phyloP scores from a whole-genome alignment of 2,888 invertebrate genomes.

The Amorpha juglandis region DNA sequence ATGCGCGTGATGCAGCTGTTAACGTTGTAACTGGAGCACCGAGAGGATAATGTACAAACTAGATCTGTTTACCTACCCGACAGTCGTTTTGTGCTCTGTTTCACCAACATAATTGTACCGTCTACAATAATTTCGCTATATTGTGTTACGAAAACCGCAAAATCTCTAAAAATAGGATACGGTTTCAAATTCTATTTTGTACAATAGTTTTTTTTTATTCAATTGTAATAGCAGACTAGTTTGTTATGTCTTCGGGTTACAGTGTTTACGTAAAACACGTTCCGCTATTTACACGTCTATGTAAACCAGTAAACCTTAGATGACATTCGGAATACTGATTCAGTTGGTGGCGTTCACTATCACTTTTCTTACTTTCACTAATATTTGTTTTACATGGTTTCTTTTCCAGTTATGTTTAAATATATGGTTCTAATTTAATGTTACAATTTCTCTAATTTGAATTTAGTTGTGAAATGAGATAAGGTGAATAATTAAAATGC shows the following conservation, averaged over 20 bases:
- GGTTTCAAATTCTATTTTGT: background rate
- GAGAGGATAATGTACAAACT: slow-evolving; percentile 60
- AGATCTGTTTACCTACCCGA: slow-evolving; percentile 47
- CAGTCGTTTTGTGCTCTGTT: slow-evolving; percentile 73
- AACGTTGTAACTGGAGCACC: slow-evolving; percentile 63
- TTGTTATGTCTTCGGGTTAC: background rate
- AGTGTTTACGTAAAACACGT: slow-evolving; percentile 14
- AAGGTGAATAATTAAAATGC: background rate
- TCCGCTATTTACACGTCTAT: slow-evolving; percentile 26
- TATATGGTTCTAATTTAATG: background rate
- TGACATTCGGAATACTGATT: slow-evolving; percentile 46
- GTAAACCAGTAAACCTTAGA: slow-evolving; percentile 39
- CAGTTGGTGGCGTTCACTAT: slow-evolving; percentile 33
- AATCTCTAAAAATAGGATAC: slow-evolving; percentile 23
- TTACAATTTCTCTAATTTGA: slow-evolving; percentile 12
- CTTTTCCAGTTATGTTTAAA: slow-evolving; percentile 8
- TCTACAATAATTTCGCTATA: slow-evolving; percentile 27
- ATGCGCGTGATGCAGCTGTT: slow-evolving; percentile 54
- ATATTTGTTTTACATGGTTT: slow-evolving; percentile 36
- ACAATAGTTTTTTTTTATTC: background rate
- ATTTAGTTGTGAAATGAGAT: background rate
- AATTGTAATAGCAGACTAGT: background rate
- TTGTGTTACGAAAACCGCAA: slow-evolving; percentile 28
- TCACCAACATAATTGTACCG: slow-evolving; percentile 57
- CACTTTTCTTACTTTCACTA: slow-evolving; percentile 52